phyloP scores from a whole-genome alignment of 2,888 invertebrate genomes.

The Frankliniella fusca region DNA sequence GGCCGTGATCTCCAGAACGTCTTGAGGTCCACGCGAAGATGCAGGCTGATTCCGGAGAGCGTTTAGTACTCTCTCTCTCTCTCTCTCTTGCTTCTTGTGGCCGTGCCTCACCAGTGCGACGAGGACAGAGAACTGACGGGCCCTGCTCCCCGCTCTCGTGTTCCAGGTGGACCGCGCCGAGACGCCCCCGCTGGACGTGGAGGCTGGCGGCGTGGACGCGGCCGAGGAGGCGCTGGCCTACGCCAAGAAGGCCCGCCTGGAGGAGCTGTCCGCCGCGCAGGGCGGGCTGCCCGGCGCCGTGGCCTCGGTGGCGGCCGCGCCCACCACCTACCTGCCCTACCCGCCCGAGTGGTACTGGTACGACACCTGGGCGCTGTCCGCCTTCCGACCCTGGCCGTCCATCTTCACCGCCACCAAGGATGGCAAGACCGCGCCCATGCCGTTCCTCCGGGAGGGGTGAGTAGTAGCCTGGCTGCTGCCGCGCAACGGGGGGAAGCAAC shows the following conservation, averaged over 20 bases:
- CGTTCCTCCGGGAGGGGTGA: slow-evolving; percentile 47
- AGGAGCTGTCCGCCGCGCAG: slow-evolving; percentile 32
- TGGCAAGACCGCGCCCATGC: slow-evolving; percentile 31
- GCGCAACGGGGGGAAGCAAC: no score
- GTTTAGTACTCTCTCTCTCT: no score
- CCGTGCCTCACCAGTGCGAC: no score
- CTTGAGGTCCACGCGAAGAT: no score
- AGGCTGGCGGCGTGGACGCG: neutral
- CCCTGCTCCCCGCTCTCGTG: neutral
- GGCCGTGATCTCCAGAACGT: no score
- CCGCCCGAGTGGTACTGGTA: slow-evolving; percentile 39
- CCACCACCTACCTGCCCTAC: slow-evolving; percentile 49
- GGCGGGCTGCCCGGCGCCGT: slow-evolving; percentile 40
- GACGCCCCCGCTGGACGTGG: neutral
- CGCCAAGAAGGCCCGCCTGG: slow-evolving; percentile 38
- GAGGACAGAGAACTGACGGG: no score
- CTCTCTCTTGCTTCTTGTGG: no score
- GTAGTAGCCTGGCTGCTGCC: slow-evolving; percentile 30
- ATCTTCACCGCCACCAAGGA: slow-evolving; percentile 44
- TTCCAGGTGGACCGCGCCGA: neutral
- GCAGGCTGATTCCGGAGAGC: no score
- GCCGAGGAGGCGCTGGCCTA: slow-evolving; percentile 31
- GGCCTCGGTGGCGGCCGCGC: slow-evolving; percentile 44
- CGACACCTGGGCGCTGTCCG: slow-evolving; percentile 42
- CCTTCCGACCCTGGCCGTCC: slow-evolving; percentile 49